These are phyloP conservation scores for Percina caprodes DNA, from an alignment of 2,113 vertebrate genomes.

Conservation along the genomic window DNA sequence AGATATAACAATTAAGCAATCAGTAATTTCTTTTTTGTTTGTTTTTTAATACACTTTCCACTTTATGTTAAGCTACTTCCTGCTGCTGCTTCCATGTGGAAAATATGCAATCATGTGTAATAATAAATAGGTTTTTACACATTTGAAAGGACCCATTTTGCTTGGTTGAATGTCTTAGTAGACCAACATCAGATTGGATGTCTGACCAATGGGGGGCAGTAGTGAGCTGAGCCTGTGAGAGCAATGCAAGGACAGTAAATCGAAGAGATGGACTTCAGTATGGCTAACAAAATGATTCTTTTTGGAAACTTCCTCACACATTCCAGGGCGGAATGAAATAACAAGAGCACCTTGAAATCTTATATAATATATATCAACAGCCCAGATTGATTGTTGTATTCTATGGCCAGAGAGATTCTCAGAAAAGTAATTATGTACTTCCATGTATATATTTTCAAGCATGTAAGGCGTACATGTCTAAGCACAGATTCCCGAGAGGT, in stretches of 20 bases:
- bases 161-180: neutral
- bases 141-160: neutral
- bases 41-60: neutral
- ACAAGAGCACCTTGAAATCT: neutral
- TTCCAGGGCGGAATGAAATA: neutral
- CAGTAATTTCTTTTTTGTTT: neutral
- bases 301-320: neutral
- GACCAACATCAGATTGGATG: neutral
- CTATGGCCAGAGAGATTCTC: neutral
- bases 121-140: neutral
- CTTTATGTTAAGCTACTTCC: neutral
- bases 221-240: slow-evolving; percentile 21
- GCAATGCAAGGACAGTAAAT: neutral
- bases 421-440: neutral
- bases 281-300: neutral
- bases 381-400: neutral
- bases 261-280: neutral
- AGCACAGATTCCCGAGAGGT: neutral
- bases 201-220: slow-evolving; percentile 45
- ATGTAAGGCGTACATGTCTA: neutral
- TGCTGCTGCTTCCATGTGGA: neutral
- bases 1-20: neutral
- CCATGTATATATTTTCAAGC: neutral
- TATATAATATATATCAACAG: neutral
- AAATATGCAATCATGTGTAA: neutral